A percentile compares a stretch with the other conserved stretches of the same genome.
Conservation (phyloP, 2,113 vertebrate species). For the Benthochromis sp. region DNA sequence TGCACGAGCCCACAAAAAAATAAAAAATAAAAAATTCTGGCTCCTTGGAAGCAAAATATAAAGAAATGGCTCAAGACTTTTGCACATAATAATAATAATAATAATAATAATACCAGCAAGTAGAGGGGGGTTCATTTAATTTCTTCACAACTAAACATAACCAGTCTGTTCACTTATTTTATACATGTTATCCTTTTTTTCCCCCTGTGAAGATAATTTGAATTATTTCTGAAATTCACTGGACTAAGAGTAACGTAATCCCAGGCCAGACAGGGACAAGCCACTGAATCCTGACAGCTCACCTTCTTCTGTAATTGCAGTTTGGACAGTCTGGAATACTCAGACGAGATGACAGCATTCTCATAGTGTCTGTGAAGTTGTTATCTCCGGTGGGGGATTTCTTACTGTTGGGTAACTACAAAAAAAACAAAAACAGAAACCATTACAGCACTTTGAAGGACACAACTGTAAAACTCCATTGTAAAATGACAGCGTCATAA, state of each 20-base stretch:
- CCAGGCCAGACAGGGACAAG: background rate
- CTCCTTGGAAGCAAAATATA: background rate
- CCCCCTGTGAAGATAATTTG: accelerated
- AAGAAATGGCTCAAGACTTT: background rate
- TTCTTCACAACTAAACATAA: background rate
- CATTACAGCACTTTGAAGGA: background rate
- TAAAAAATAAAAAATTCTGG: background rate
- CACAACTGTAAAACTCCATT: background rate
- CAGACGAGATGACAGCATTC: slow-evolving; percentile 88
- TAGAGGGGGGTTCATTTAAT: background rate
- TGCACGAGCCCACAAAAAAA: background rate
- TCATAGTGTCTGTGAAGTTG: slow-evolving; percentile 94
- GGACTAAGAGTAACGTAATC: background rate
- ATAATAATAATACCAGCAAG: background rate
- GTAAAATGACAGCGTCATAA: background rate
- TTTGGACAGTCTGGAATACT: slow-evolving; percentile 96
- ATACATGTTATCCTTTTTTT: background rate
- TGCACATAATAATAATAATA: background rate
- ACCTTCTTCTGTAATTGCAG: slow-evolving; percentile 95
- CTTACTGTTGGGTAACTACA: slow-evolving; percentile 82
- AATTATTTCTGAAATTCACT: background rate
- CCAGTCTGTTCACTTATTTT: background rate
- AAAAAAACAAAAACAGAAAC: slow-evolving; percentile 58
- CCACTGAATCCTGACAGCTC: slow-evolving; percentile 21
- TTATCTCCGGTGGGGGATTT: slow-evolving; percentile 82